Conservation (phyloP, 2,113 vertebrate genomes). For the Petrocephalus zakoni region DNA sequence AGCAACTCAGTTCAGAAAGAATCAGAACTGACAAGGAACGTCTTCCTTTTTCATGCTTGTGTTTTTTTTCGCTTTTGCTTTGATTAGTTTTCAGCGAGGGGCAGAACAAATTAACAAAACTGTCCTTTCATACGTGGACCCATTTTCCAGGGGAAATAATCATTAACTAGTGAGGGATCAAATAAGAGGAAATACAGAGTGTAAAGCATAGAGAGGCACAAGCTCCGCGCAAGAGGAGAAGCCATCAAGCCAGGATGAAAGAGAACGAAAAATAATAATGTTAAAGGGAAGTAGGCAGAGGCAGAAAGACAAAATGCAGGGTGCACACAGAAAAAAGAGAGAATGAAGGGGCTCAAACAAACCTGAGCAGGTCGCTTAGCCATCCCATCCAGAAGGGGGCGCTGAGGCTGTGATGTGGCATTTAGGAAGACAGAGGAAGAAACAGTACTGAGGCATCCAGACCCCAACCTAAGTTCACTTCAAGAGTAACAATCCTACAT, state of each 20-base stretch:
- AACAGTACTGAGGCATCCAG: not conserved
- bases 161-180: not conserved
- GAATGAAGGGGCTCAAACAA: not conserved
- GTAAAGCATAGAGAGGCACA: not conserved
- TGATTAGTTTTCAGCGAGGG: not conserved
- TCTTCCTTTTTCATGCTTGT: not conserved
- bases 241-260: not conserved
- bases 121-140: not conserved
- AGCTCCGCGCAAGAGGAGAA: not conserved
- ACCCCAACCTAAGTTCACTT: not conserved
- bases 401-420: not conserved
- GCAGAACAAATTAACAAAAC: not conserved
- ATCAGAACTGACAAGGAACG: not conserved
- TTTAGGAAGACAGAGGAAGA: not conserved
- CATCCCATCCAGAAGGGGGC: not conserved
- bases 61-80: not conserved
- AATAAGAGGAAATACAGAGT: not conserved
- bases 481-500: not conserved
- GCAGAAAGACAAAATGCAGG: not conserved
- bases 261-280: not conserved
- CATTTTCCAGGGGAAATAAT: not conserved
- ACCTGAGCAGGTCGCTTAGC: not conserved
- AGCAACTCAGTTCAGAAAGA: not conserved
- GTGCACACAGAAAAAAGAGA: not conserved
- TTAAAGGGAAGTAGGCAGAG: not conserved